Conservation (phyloP, 64 coral and sea anemone species). For the Porites australiensis region DNA sequence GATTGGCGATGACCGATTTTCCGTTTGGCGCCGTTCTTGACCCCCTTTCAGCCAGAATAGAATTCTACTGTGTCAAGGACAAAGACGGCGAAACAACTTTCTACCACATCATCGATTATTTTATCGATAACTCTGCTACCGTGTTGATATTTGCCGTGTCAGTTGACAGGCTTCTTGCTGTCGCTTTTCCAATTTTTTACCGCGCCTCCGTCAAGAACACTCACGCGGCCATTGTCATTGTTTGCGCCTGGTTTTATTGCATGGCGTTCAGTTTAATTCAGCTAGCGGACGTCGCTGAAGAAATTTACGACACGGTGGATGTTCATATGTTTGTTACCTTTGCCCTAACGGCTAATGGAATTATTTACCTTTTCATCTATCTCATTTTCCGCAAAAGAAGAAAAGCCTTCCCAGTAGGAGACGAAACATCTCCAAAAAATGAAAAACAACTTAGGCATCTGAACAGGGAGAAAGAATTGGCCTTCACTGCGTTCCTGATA, state of each 20-base stretch:
- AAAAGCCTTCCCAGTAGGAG: neutral
- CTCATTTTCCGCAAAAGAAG: conserved; percentile 29
- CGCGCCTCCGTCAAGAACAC: conserved; percentile 7
- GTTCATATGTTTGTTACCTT: conserved; percentile 37
- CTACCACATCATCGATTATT: conserved; percentile 5
- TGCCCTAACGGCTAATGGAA: neutral
- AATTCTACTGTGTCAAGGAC: conserved; percentile 37
- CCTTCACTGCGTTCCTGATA: conserved; percentile 54
- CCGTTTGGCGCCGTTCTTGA: conserved; percentile 21
- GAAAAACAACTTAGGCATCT: neutral
- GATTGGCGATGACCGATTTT: conserved; percentile 36
- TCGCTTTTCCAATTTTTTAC: conserved; percentile 42
- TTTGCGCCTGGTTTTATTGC: conserved; percentile 12
- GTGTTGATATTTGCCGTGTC: conserved; percentile 15
- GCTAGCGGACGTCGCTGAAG: conserved; percentile 3
- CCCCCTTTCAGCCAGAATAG: conserved; percentile 8
- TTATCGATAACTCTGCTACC: conserved; percentile 47
- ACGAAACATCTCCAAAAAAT: neutral
- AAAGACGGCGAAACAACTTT: neutral
- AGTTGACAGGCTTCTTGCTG: conserved; percentile 36
- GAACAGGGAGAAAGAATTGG: neutral
- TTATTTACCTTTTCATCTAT: conserved; percentile 23
- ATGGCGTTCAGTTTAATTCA: conserved; percentile 31
- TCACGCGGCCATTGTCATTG: neutral
- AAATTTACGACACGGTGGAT: conserved; percentile 30